Evolutionary conservation across 2,797 vertebrate species (phyloP).

Genomic region (Oreonectes daqikongensis): DNA sequence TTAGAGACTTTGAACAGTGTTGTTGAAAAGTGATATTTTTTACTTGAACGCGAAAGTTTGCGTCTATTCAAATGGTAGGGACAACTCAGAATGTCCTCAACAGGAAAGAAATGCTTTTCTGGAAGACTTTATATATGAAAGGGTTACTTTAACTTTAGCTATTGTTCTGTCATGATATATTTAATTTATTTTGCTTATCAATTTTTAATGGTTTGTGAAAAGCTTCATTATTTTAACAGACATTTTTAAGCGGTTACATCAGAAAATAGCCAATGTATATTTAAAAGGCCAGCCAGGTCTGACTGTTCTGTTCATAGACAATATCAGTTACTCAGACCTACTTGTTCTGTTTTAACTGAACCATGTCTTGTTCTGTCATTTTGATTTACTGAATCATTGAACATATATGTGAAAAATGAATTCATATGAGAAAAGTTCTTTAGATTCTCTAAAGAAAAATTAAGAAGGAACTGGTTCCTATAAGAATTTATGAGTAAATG

Average conservation of each 20-base stretch:
- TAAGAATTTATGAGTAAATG: no score
- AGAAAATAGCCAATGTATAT: not conserved
- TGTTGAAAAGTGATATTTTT: conserved; percentile 25
- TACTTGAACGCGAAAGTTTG: conserved; percentile 48
- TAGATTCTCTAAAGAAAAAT: no score
- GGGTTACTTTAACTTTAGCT: not conserved
- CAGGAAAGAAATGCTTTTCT: not conserved
- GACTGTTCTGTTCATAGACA: conserved; percentile 4
- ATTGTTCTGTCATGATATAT: not conserved
- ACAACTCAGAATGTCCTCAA: not conserved
- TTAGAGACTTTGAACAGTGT: conserved; percentile 29
- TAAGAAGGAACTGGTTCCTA: no score
- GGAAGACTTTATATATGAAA: not conserved
- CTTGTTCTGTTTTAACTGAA: not conserved
- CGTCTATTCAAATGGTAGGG: conserved; percentile 16
- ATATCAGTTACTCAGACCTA: not conserved
- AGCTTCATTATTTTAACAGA: not conserved
- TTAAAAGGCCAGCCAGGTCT: not conserved
- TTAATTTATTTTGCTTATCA: not conserved
- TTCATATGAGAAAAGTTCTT: no score
- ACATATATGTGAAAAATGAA: not conserved
- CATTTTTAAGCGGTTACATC: not conserved
- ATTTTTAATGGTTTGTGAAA: not conserved
- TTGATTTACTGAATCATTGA: not conserved
- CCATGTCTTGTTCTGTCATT: not conserved